Base-by-base conservation (phyloP, 2,113 vertebrate species). In the Pipa parva region DNA sequence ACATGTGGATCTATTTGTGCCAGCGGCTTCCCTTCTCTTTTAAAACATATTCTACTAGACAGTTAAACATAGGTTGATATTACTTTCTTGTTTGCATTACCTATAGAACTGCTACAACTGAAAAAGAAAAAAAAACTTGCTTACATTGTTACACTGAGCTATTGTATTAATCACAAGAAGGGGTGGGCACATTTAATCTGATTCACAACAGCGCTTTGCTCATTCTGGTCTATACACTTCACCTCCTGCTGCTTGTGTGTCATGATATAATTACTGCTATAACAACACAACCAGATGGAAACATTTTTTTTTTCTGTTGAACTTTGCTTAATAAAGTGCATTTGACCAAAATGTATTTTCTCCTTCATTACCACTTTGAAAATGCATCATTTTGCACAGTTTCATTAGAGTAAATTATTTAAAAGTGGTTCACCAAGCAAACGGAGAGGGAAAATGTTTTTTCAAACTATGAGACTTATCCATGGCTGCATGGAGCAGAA, bases 1-100 rank as follows among this genome's bases (percentile, higher is more conserved):
- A 93, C 92, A 92, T 85, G 89, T 48, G 88, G 89, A 90, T 92
- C 85, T 88, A 91, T 93, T 91, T 91, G 89, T 91, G 95, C 93
- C 91, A 85, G 79, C 72, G 90, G 92, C 92, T 86, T 87, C 82
- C 85, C 81, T 84, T 88, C 83, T 89, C 84, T 79, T 92, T 90
- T 92, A 84, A 90, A 89, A 87, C 89, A 89, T 84, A 85, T 85
- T 89, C 83, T 83, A 83, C 86, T 83, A 86, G 89, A 88, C 85
- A 91, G 91, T 92, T 90, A 89, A 91, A 92, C 84, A 80, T 85
- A 82, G 89, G 87, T 88, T 87, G 85, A 79, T 73, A 78, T 82
- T 77, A 81, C 74, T 78, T 76, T 73, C 73, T 79, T 83, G 76
- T 85, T 85, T 83, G 85, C 85, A 80, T 81, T 84, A 88, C 87